Percentiles rank a stretch among this genome's conserved stretches.
phyloP scores from a whole-genome alignment of 2,113 vertebrate genomes.

The Morphnarchus princeps region DNA sequence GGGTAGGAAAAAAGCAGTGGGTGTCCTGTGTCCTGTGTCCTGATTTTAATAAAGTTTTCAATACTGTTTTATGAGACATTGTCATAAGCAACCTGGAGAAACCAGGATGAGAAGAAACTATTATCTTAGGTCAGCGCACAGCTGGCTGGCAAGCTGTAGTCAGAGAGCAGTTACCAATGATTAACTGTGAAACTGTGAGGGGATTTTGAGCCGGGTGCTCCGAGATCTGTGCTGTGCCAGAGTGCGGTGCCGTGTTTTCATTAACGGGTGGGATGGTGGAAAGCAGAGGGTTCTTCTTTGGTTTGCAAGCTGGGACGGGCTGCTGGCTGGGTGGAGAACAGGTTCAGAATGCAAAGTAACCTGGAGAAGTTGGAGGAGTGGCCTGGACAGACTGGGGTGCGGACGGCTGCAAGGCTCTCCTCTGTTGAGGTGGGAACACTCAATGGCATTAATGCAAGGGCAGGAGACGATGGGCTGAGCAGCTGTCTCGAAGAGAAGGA shows the following conservation, averaged over 20 bases:
- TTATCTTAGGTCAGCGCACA: not conserved
- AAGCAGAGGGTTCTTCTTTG: not conserved
- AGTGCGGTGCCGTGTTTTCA: not conserved
- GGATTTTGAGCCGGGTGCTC: not conserved
- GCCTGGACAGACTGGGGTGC: not conserved
- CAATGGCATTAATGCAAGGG: not conserved
- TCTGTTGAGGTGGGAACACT: not conserved
- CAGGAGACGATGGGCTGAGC: not conserved
- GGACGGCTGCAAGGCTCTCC: not conserved
- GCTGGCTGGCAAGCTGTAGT: not conserved
- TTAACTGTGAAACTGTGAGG: not conserved
- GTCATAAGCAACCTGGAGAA: not conserved
- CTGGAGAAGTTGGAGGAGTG: not conserved
- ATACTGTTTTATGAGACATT: not conserved
- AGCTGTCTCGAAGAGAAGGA: not conserved
- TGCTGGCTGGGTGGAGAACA: not conserved
- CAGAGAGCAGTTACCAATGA: not conserved
- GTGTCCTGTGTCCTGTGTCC: not conserved
- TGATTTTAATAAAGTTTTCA: not conserved
- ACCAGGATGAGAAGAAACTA: not conserved
- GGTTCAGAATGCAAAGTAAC: not conserved
- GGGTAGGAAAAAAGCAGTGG: not conserved
- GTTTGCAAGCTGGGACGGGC: not conserved
- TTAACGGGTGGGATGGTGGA: not conserved
- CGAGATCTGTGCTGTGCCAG: not conserved